Evolutionary conservation across 2,113 vertebrate genomes (phyloP).

Genomic region (Oreotrochilus melanogaster): DNA sequence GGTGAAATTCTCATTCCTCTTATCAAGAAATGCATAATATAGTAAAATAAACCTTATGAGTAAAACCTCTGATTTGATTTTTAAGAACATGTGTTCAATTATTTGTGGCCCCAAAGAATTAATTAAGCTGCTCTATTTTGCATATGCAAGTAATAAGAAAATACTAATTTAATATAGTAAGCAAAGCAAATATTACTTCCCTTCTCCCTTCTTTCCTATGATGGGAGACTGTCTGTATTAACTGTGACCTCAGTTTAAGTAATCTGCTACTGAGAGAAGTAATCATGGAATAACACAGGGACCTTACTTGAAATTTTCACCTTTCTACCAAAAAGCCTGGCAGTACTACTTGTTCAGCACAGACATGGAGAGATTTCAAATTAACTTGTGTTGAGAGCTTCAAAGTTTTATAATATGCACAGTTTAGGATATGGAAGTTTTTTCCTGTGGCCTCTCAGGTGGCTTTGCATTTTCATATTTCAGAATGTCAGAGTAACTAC

Average conservation of each 20-base stretch:
- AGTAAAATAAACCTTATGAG: background rate
- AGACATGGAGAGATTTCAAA: background rate
- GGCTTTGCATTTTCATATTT: background rate
- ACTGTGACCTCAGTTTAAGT: background rate
- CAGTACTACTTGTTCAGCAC: background rate
- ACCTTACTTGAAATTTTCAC: background rate
- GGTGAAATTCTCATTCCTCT: background rate
- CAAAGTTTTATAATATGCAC: background rate
- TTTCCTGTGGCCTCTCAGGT: background rate
- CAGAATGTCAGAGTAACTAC: background rate
- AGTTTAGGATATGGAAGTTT: background rate
- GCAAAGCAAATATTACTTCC: background rate
- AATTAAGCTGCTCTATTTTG: background rate
- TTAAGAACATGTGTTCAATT: background rate
- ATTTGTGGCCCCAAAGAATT: background rate
- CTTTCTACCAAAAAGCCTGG: background rate
- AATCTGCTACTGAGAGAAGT: background rate
- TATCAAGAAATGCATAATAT: background rate
- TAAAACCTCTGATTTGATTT: background rate
- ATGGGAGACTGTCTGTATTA: background rate
- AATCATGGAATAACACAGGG: background rate
- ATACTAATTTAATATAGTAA: background rate
- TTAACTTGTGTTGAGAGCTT: background rate
- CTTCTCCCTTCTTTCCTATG: background rate
- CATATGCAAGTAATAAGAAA: background rate